Base-by-base conservation (phyloP, 2,113 vertebrate species). In the Butorides virescens region DNA sequence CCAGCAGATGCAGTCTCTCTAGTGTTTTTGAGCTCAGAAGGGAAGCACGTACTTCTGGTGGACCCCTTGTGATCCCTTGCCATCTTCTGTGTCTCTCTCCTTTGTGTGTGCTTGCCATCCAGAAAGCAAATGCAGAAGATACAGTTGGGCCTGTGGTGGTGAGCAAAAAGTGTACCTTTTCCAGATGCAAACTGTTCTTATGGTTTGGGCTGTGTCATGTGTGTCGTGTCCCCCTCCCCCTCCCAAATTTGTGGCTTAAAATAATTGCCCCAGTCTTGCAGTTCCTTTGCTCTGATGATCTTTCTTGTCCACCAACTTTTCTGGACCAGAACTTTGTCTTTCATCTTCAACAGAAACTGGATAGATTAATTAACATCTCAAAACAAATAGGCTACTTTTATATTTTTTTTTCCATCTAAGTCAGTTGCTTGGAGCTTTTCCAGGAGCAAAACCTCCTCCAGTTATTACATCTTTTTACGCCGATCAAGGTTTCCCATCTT, bases 21-120 rank as follows among this genome's bases (percentile, higher is more conserved):
- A 19, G 32, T 3, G 13, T 36, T 72, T 92, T 56, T 68, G 34
- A 49, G 21, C 15, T 61, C 36, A 37, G 39, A 49, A 56, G 23
- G 21, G 83, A 75, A 86, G 18, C 4, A 4, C 0, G 0, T 56
- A 44, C 9, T 25, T 23, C 62, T 85, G 18, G 25, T 13, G 3
- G 20, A 36, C 9, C 23, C 3, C 5, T 37, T 68, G 49, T 52
- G 36, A 46, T 58, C 27, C 13, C 18, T 56, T 80, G 30, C 4
- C 29, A 16, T 37, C 13, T 79, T 90, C 8, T 44, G 42, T n/a
- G 2, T 66, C 19, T 27, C 61, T 86, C 49, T 32, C 5, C 12
- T 53, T 76, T 2, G 2, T 5, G 0, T 1, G 1, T 75, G 29
- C 8, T 39, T 78, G 19, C 19, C 17, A 73, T 37, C 15, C 12